Base-by-base conservation (phyloP, 92 coral and sea anemone species). In the Anthopleura xanthogrammica region DNA sequence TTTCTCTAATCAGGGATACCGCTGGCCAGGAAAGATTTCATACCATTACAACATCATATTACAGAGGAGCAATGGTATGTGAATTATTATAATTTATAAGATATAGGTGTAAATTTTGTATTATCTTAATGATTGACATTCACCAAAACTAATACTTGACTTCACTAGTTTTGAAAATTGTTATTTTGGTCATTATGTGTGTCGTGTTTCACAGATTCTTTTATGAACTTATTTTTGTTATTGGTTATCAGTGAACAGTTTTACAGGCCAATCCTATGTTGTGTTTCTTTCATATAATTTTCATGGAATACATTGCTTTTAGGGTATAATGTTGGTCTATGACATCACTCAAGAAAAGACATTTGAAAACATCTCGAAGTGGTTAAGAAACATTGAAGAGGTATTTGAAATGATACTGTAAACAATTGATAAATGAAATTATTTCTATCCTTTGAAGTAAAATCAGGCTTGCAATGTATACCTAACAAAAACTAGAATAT, bases 1-100 rank as follows among this genome's bases (percentile, higher is more conserved):
- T 60, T 60, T 46, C 29, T 56, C 55, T 39, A 52, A 40, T 24
- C 66, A 95, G 98, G 98, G 98, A 95, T 76, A 95, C 98, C 0
- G 98, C 98, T 52, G 98, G 98, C 16, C 98, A 95, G 79, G 98
- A 95, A 24, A 91, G 98, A 75, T 95, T 95, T 85, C 98, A 95
- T 85, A 95, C 98, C 39, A 95, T 95, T 56, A 95, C 98, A 52
- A 95, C 98, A 17, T 95, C 98, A 75, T 95, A 95, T 85, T 95
- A 95, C 91, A 92, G 98, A 86, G 98, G 98, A 73, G 98, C 98
- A 71, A 95, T 95, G 98, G 98, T 95, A 79, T 85, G 89, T 20
- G 14, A 42, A 76, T 62, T 19, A 4, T 46, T 9, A 46, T 46
- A 5, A 9, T 46, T 46, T 9, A 46, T 46, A 46, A 46, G 50